Conservation (phyloP, 2,113 vertebrate genomes). For the Mystacornis crossleyi region DNA sequence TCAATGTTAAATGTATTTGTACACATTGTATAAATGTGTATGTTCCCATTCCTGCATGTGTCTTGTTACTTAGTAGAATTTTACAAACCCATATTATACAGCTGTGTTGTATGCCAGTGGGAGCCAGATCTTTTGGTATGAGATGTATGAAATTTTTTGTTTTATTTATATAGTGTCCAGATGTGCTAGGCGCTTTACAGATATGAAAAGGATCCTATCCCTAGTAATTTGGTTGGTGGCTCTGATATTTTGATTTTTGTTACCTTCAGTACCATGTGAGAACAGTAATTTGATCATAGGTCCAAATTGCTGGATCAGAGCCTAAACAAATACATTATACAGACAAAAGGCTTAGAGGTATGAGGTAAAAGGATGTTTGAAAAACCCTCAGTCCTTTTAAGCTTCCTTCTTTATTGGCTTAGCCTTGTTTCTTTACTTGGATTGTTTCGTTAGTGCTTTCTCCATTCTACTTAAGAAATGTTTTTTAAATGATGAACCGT, state of each 20-base stretch:
- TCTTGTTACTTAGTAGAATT: constrained; percentile 19
- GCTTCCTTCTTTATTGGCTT: neutral
- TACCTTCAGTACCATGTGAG: neutral
- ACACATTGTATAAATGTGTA: constrained; percentile 67
- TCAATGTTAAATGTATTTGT: constrained; percentile 64
- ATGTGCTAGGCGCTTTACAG: constrained; percentile 68
- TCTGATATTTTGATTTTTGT: neutral
- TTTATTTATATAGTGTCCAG: constrained; percentile 68
- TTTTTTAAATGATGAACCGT: neutral
- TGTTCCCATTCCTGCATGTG: constrained; percentile 66
- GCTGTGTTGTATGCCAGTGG: constrained; percentile 1
- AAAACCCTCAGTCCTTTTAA: neutral
- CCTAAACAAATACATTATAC: neutral
- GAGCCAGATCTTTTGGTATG: constrained; percentile 16
- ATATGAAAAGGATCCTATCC: constrained; percentile 38
- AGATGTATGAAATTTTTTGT: neutral
- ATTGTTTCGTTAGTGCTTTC: neutral
- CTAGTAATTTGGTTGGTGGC: neutral
- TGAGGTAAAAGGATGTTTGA: neutral
- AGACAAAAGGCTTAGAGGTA: neutral
- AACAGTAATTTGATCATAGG: neutral
- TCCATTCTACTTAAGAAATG: neutral
- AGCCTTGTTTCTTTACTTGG: neutral
- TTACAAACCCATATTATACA: constrained; percentile 7
- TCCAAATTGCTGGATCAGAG: neutral